Conservation (phyloP, 2,797 vertebrate species). For the Zalophus californianus region DNA sequence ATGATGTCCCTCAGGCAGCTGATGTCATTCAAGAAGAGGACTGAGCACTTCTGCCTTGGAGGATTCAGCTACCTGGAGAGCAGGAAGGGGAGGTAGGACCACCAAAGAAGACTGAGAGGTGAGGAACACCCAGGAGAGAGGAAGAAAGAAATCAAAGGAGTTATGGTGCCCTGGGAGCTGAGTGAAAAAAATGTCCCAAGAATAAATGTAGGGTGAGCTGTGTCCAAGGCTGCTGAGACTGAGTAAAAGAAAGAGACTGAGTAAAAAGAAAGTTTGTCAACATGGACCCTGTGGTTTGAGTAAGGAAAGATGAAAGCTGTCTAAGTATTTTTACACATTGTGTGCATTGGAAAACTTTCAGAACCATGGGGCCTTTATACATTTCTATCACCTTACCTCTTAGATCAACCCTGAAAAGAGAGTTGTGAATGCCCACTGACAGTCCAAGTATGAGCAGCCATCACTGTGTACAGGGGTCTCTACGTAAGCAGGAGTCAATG, state of each 20-base stretch:
- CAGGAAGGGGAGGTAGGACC: not conserved
- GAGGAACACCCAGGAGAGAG: not conserved
- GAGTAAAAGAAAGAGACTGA: no score
- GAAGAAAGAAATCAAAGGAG: not conserved
- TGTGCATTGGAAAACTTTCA: not conserved
- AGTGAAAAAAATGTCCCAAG: not conserved
- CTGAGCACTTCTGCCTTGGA: not conserved
- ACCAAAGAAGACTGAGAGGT: not conserved
- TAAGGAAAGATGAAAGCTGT: not conserved
- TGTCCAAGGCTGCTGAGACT: not conserved
- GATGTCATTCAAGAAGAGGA: not conserved
- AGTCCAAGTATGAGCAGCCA: not conserved
- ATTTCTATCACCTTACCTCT: not conserved
- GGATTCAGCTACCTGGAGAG: not conserved
- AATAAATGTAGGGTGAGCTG: not conserved
- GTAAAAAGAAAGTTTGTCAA: not conserved
- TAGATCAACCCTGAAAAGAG: not conserved
- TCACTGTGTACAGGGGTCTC: not conserved
- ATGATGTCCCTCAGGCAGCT: no score
- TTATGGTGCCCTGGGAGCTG: fast-evolving
- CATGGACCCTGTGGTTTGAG: not conserved
- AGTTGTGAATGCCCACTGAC: not conserved
- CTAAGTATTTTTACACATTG: not conserved
- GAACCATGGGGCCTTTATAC: not conserved
- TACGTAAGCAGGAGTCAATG: not conserved